These are phyloP conservation scores for Mastigias papua DNA, from an alignment of 30 jellyfish, hydroid and myxozoan species.

Conservation along the genomic window DNA sequence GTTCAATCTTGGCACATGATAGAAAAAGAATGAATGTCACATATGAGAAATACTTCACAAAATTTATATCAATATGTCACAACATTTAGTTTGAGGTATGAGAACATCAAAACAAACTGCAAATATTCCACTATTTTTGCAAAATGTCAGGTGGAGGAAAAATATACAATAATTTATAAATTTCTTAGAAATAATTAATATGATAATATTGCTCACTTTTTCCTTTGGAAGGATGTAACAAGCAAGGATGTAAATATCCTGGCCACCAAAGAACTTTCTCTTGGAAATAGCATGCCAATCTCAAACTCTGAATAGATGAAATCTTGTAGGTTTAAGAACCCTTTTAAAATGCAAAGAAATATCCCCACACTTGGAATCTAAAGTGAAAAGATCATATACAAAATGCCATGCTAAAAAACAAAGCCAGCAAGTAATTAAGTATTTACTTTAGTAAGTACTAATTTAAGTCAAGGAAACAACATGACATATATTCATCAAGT, in stretches of 20 bases:
- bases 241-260: constrained; percentile 82
- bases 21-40: too few species aligned
- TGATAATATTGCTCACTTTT: constrained; percentile 67
- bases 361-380: constrained; percentile 95
- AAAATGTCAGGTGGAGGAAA: neutral
- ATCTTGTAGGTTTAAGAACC: constrained; percentile 70
- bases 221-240: constrained; percentile 82
- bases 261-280: constrained; percentile 75
- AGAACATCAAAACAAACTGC: too few species aligned
- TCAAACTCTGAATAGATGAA: constrained; percentile 92
- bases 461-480: too few species aligned
- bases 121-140: too few species aligned
- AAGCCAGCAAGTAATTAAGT: too few species aligned
- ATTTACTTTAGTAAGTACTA: too few species aligned
- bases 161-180: too few species aligned
- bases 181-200: too few species aligned
- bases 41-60: too few species aligned
- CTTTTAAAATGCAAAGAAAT: constrained; percentile 77
- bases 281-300: constrained; percentile 81
- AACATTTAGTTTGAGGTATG: too few species aligned
- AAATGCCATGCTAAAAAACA: neutral
- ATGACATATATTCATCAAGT: neutral
- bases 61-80: too few species aligned
- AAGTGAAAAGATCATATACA: neutral
- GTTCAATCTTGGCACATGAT: too few species aligned